Evolutionary conservation across 2,113 vertebrate species (phyloP).

Genomic region (Gadus chalcogrammus): DNA sequence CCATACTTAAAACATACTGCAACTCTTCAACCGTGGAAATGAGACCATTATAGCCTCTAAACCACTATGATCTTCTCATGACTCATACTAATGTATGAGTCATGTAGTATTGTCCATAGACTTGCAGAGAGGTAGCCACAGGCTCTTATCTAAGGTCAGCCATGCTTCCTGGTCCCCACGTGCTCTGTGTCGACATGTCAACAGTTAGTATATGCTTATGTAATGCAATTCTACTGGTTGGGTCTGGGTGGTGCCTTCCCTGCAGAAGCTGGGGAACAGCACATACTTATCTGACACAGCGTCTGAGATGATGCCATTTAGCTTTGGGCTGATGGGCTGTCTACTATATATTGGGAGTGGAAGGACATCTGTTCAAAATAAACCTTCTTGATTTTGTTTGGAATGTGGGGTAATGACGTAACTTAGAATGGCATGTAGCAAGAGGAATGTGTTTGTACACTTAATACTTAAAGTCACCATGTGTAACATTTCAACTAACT

Average conservation of each 20-base stretch:
- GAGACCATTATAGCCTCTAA: too few relatives aligned
- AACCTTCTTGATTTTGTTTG: too few relatives aligned
- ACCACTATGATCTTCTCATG: not conserved
- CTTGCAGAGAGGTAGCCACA: conserved; percentile 23
- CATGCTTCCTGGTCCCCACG: conserved; percentile 23
- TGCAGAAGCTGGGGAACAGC: too few relatives aligned
- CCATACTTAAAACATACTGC: not conserved
- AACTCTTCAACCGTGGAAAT: too few relatives aligned
- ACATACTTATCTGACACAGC: not conserved
- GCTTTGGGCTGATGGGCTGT: not conserved
- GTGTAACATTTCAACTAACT: not conserved
- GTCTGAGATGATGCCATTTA: not conserved
- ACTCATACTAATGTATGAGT: not conserved
- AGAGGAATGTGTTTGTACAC: too few relatives aligned
- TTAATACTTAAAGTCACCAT: not conserved
- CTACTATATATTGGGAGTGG: not conserved
- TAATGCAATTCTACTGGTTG: not conserved
- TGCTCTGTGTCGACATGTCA: conserved; percentile 15
- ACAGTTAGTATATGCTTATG: not conserved
- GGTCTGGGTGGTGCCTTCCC: not conserved
- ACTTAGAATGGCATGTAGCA: too few relatives aligned
- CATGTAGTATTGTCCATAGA: conserved; percentile 2
- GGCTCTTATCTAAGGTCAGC: conserved; percentile 18
- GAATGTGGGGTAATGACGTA: too few relatives aligned
- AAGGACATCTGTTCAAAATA: not conserved